phyloP scores from a whole-genome alignment of 2,888 invertebrate species.

The Mimachlamys varia region DNA sequence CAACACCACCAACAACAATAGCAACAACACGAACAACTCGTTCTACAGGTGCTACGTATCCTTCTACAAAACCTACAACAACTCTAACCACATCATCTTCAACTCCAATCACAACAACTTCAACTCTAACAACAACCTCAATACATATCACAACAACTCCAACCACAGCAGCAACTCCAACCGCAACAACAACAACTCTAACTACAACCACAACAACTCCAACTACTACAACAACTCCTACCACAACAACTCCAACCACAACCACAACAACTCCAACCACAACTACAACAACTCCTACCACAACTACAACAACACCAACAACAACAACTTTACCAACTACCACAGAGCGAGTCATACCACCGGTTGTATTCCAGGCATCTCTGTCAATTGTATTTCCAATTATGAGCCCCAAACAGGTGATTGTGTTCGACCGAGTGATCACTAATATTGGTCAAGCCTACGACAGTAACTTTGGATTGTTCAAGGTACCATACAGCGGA shows the following conservation, averaged over 20 bases:
- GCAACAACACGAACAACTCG: not conserved
- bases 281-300: not conserved
- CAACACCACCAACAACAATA: not conserved
- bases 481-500: slow-evolving; percentile 38
- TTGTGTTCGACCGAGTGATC: slow-evolving; percentile 41
- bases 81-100: not conserved
- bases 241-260: not conserved
- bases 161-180: not conserved
- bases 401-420: slow-evolving; percentile 43
- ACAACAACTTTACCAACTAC: not conserved
- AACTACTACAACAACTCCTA: not conserved
- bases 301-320: not conserved
- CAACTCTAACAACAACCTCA: not conserved
- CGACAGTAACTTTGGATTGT: slow-evolving; percentile 43
- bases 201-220: not conserved
- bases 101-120: not conserved
- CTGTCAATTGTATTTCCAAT: slow-evolving; percentile 6
- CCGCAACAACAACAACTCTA: not conserved
- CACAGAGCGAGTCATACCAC: not conserved
- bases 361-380: slow-evolving; percentile 43
- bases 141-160: not conserved
- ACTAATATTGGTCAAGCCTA: slow-evolving; percentile 43
- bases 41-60: not conserved
- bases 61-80: not conserved
- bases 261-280: not conserved